A percentile compares a stretch with the other conserved stretches of the same genome.
Conservation (phyloP, 2,797 vertebrate species). For the Spinibarbus caldwelli region DNA sequence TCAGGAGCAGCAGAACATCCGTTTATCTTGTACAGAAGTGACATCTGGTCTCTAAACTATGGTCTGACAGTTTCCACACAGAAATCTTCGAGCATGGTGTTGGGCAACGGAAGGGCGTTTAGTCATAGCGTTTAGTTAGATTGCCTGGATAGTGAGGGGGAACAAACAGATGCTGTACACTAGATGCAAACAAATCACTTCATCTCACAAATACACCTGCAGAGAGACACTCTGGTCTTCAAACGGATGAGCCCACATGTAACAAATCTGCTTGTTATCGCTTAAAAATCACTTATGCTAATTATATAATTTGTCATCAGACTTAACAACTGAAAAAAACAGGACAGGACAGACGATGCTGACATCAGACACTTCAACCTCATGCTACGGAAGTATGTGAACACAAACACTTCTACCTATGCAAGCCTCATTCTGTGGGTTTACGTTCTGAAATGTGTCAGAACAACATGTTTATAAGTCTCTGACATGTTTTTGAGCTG, state of each 20-base stretch:
- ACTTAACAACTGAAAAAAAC: slow-evolving; percentile 34
- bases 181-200: slow-evolving; percentile 38
- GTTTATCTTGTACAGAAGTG: slow-evolving; percentile 31
- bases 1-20: slow-evolving; percentile 25
- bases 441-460: not conserved
- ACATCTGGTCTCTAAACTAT: slow-evolving; percentile 35
- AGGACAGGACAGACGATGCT: not conserved
- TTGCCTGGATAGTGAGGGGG: slow-evolving; percentile 2
- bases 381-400: not conserved
- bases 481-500: not conserved
- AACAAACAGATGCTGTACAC: slow-evolving; percentile 27
- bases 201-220: slow-evolving; percentile 36
- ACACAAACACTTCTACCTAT: not conserved
- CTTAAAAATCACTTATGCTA: slow-evolving; percentile 27
- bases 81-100: slow-evolving; percentile 10
- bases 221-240: slow-evolving; percentile 33
- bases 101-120: not conserved
- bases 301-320: slow-evolving; percentile 33
- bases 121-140: not conserved
- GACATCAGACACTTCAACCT: not conserved
- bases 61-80: slow-evolving; percentile 8
- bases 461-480: not conserved
- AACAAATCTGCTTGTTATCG: slow-evolving; percentile 16
- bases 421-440: not conserved
- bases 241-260: not conserved